Base-by-base conservation (phyloP, 2,797 vertebrate genomes). In the Euphonia xanthogaster region DNA sequence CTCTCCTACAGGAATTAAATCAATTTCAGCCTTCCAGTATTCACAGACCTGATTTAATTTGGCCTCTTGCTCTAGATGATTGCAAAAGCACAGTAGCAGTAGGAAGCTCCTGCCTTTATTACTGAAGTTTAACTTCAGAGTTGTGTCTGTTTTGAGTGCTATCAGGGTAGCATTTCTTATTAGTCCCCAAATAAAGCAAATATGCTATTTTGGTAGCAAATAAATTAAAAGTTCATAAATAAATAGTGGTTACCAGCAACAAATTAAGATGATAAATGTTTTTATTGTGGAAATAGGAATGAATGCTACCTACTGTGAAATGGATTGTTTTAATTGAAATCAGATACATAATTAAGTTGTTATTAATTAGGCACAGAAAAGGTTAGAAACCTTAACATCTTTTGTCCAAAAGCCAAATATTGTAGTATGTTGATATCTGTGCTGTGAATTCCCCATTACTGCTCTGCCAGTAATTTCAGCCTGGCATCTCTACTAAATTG, bases 391-490 rank as follows among this genome's bases (percentile, higher is more conserved):
- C 70, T 86, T 93, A 55, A 58, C 50, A 30, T 74, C 72, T 97
- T 86, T 93, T 87, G 88, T 90, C 79, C 86, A 47, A 76, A 75
- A 88, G 73, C 92, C 57, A 96, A 74, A 91, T 72, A 76, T 50
- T 93, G 71, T 82, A 65, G 53, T 74, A 9, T 86, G 82, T 92
- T 93, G 93, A 85, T 74, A 91, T 37, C 23, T 58, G 61, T 62
- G 86, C 45, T 87, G 67, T 94, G 86, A 97, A 71, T 72, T 95
- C 37, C 78, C 86, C 62, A 79, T 96, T 95, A 86, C 63, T 62
- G 88, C 84, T 94, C 72, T 79, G 92, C 80, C 84, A 88, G 93
- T 94, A 96, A 94, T 94, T 92, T 96, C 68, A 94, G 37, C 63
- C 91, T 96, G 90, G 83, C 84, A 73, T 93, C 82, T 55, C 93